These are phyloP conservation scores for Typhlichthys eigenmanni DNA, from an alignment of 2,797 vertebrate genomes.

Conservation along the genomic window DNA sequence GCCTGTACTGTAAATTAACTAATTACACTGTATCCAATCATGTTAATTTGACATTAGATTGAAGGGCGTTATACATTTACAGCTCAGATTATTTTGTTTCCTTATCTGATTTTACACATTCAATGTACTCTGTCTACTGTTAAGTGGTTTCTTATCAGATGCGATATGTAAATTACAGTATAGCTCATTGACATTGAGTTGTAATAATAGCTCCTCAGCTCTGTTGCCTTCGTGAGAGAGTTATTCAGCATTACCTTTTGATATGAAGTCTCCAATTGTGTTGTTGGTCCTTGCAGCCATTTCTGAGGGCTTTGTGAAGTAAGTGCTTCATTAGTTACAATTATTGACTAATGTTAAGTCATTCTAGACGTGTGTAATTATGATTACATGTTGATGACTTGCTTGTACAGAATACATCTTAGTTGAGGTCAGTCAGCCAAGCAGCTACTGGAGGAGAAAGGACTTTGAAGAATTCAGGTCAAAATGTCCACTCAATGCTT, in stretches of 20 bases:
- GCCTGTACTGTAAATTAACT: too few relatives aligned
- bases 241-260: background rate
- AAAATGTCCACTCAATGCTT: constrained; percentile 28
- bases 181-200: background rate
- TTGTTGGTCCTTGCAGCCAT: constrained; percentile 24
- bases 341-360: background rate
- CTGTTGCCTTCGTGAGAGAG: background rate
- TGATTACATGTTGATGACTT: background rate
- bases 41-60: background rate
- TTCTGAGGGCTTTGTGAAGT: constrained; percentile 35
- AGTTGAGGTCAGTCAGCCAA: constrained; percentile 39
- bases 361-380: background rate
- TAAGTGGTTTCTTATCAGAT: constrained; percentile 35
- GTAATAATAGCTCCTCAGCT: constrained; percentile 7
- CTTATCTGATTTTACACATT: constrained; percentile 16
- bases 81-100: background rate
- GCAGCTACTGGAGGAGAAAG: constrained; percentile 39
- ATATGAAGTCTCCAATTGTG: constrained; percentile 35
- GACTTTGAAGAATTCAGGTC: constrained; percentile 29
- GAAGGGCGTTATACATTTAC: constrained; percentile 1
- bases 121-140: background rate
- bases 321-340: constrained; percentile 9
- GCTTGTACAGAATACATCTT: constrained; percentile 40
- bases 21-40: too few relatives aligned
- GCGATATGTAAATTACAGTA: background rate